phyloP scores from a whole-genome alignment of 2,888 invertebrate species.

The Coenonympha arcania region DNA sequence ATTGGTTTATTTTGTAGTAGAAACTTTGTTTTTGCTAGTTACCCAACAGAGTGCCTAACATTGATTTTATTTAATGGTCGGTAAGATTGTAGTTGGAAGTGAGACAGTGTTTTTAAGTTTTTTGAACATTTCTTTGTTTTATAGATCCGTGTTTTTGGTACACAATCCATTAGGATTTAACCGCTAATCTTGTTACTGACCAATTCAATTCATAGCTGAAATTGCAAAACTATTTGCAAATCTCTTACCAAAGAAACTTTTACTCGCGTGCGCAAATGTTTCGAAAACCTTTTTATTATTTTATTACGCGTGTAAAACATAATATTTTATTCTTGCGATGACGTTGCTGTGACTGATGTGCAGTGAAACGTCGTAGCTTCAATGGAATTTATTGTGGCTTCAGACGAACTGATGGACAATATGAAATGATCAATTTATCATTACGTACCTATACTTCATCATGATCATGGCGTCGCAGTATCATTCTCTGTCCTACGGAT shows the following conservation, averaged over 20 bases:
- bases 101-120: not conserved
- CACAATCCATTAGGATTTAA: not conserved
- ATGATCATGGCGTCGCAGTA: no score
- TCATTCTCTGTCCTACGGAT: no score
- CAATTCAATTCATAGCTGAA: not conserved
- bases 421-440: not conserved
- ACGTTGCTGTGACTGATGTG: conserved; percentile 1
- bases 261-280: not conserved
- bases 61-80: conserved; percentile 7
- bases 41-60: conserved; percentile 11
- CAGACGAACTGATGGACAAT: not conserved
- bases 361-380: not conserved
- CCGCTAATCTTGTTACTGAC: not conserved
- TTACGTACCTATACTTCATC: not conserved
- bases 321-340: conserved; percentile 5
- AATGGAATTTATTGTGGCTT: not conserved
- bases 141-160: no score
- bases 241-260: not conserved
- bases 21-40: conserved; percentile 11
- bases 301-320: conserved; percentile 1
- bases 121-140: no score
- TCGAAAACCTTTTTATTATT: not conserved
- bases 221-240: not conserved
- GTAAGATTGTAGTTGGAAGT: conserved; percentile 4
- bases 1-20: conserved; percentile 3